Evolutionary conservation across 2,888 invertebrate genomes (phyloP), one percentile per base, ranked within the genome.

Genomic region (Drosophila putrida): DNA sequence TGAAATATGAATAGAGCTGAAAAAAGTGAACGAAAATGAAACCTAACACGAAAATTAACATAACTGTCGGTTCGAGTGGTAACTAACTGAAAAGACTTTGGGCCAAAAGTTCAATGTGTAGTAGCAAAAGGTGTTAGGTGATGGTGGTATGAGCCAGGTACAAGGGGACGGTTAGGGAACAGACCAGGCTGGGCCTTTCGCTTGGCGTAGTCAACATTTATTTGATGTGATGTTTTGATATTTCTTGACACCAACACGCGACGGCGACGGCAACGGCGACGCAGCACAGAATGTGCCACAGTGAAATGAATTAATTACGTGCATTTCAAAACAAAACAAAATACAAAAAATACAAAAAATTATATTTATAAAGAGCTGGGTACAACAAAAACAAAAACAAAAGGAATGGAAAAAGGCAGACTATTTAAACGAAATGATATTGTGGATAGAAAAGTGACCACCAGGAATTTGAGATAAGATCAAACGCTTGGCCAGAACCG

Each of bases 221-320:
- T 91, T 92, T 91, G 92, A 91, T 91, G 91, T 91, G 91, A 91
- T 92, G 91, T 92, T 92, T 91, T 92, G 92, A 92, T 92, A 92
- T 91, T 90, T 91, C 85, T 90, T 92, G 92, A 92, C 92, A 92
- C 91, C 90, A 91, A 90, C 92, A 92, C 92, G 89, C 91, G 82
- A 90, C 31, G 54, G 49, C 11, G 11, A 8, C 54, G 28, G 39
- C 47, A 11, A 43, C 80, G 83, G 60, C 75, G 50, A 70, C 83
- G 64, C 75, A 72, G 75, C 72, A 47, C 35, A 33, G 49, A 49
- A 49, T 49, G 49, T 49, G 35, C 49, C 49, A 75, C 82, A 82
- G 68, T 74, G 81, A 82, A 89, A 89, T 89, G 88, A 91, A 91
- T 90, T 91, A 91, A 91, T 91, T 91, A 91, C 84, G 75, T 89